Base-by-base conservation (phyloP, 2,113 vertebrate genomes). In the Tangachromis dhanisi region DNA sequence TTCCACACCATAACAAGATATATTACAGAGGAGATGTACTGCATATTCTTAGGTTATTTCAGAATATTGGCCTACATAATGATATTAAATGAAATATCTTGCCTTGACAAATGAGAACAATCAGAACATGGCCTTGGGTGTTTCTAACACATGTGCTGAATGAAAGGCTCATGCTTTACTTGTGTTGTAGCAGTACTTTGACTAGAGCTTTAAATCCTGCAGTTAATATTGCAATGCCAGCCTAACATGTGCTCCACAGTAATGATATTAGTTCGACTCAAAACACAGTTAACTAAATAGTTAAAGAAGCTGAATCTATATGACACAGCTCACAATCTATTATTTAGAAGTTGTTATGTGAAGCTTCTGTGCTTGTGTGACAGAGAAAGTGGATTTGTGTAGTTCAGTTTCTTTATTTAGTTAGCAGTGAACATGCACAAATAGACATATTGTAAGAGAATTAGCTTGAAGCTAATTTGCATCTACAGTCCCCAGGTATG, bases 21-120 rank as follows among this genome's bases (percentile, higher is more conserved):
- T 54, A 81, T 81, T 26, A 85, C 61, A 91, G 81, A 78, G 7
- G 19, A 83, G 49, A 7, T 59, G 7, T 49, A 11, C 61, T n/a
- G 24, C 82, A 80, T 76, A 63, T 40, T 29, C 24, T 61, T 76
- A 81, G 10, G 53, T 14, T 14, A 61, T 47, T 68, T 57, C 10
- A 54, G 80, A 61, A 84, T 35, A 68, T 10, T 63, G 55, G 84
- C 51, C 81, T 29, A 84, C 33, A 49, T 84, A n/a, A 85, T 53
- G 35, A 85, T 81, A 31, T 85, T 71, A 55, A 29, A 88, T 63
- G 83, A 83, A 84, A 89, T 89, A 83, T 86, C 17, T 80, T 83
- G 80, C 51, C 49, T 84, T 95, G 86, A 90, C 84, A 83, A 79
- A 66, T 24, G 49, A 85, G 83, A 81, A 89, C 91, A 92, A 92